Conservation (phyloP, 1,140 invertebrate genomes). For the Episyrphus balteatus region DNA sequence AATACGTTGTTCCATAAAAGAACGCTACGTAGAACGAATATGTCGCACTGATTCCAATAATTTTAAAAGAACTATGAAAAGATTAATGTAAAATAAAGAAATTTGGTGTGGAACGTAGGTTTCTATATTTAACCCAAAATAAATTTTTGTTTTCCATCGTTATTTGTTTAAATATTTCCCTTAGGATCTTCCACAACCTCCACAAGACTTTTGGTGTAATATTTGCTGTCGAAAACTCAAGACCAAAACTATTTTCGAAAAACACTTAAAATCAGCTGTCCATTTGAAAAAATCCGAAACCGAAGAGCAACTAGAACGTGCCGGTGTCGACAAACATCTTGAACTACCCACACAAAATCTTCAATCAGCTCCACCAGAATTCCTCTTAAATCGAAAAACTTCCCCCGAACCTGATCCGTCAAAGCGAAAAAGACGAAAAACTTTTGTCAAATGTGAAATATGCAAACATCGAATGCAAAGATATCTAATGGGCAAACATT, state of each 20-base stretch:
- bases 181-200: constrained; percentile 7
- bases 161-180: too few species aligned
- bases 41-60: too few species aligned
- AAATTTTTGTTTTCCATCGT: too few species aligned
- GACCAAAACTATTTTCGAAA: constrained; percentile 58
- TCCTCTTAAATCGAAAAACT: background rate
- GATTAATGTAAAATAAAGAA: too few species aligned
- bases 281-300: constrained; percentile 57
- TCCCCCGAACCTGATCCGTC: constrained; percentile 4
- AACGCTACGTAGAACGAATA: too few species aligned
- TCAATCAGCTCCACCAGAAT: background rate
- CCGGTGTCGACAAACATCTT: too few species aligned
- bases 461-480: constrained; percentile 55
- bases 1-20: too few species aligned
- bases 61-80: too few species aligned
- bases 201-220: constrained; percentile 63
- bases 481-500: constrained; percentile 65
- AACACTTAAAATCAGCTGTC: constrained; percentile 59
- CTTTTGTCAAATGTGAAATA: constrained; percentile 51
- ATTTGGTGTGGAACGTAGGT: too few species aligned
- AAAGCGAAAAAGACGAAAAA: constrained; percentile 45
- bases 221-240: constrained; percentile 64
- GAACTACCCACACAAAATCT: background rate
- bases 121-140: too few species aligned
- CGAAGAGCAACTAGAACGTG: constrained; percentile 52